Percentiles rank a stretch among this genome's conserved stretches.
Evolutionary conservation across 2,888 invertebrate species (phyloP).

Genomic region (Lysandra bellargus): DNA sequence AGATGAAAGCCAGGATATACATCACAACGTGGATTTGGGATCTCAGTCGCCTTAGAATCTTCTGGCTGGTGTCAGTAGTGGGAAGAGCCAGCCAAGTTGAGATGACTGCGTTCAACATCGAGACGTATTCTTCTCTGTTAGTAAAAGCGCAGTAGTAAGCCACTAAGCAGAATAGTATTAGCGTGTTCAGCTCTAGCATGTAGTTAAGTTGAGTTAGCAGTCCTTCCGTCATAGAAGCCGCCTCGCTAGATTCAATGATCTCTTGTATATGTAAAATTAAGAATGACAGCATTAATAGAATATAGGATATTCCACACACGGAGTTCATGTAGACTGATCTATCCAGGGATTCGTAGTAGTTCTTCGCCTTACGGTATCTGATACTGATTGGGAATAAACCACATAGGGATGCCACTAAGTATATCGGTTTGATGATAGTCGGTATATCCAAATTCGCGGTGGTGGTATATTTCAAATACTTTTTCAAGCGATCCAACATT

Average conservation of each 20-base stretch:
- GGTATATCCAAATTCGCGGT: neutral
- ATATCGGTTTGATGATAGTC: slow-evolving; percentile 45
- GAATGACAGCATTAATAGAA: slow-evolving; percentile 50
- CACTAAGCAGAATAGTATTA: slow-evolving; percentile 49
- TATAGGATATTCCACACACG: slow-evolving; percentile 50
- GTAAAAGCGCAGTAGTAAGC: slow-evolving; percentile 54
- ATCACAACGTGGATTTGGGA: slow-evolving; percentile 48
- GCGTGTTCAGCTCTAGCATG: slow-evolving; percentile 52
- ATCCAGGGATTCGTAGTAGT: slow-evolving; percentile 45
- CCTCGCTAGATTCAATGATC: slow-evolving; percentile 47
- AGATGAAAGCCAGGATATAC: slow-evolving; percentile 43
- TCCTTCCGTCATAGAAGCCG: slow-evolving; percentile 50
- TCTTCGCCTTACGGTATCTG: slow-evolving; percentile 41
- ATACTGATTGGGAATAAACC: slow-evolving; percentile 48
- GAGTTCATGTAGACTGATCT: slow-evolving; percentile 61
- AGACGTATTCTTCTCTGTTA: slow-evolving; percentile 54
- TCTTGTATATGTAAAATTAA: slow-evolving; percentile 52
- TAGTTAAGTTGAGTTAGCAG: slow-evolving; percentile 62
- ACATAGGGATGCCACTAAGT: slow-evolving; percentile 42
- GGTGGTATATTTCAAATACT: slow-evolving; percentile 33
- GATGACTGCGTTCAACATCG: slow-evolving; percentile 55
- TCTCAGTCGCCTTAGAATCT: slow-evolving; percentile 47
- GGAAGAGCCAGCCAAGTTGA: slow-evolving; percentile 48
- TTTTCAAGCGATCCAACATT: slow-evolving; percentile 34
- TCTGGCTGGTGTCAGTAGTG: slow-evolving; percentile 43